Percentiles rank a stretch among this genome's conserved stretches.
Conservation (phyloP, 2,113 vertebrate genomes). For the Rhipidura dahli region DNA sequence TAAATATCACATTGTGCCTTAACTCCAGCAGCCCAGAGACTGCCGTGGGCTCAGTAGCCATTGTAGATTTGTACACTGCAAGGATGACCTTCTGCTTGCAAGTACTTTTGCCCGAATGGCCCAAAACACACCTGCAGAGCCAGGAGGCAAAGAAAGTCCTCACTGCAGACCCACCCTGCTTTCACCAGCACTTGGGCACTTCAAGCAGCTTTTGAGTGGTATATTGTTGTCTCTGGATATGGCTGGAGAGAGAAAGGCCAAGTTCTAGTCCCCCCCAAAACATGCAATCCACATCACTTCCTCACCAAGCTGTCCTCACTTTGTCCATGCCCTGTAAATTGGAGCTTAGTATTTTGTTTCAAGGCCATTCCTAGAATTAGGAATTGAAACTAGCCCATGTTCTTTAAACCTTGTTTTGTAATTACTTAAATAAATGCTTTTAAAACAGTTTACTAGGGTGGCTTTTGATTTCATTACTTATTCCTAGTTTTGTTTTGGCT, state of each 20-base stretch:
- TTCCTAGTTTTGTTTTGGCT: not conserved
- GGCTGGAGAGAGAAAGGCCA: not conserved
- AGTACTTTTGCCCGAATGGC: not conserved
- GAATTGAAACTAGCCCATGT: not conserved
- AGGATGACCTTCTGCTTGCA: not conserved
- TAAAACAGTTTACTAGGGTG: not conserved
- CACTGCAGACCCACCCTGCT: not conserved
- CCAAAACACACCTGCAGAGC: not conserved
- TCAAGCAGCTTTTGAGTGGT: not conserved
- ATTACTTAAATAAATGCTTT: not conserved
- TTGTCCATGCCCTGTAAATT: fast-evolving
- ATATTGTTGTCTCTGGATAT: not conserved
- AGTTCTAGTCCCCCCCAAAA: not conserved
- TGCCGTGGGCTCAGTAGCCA: not conserved
- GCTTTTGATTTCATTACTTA: not conserved
- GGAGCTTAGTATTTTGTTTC: not conserved
- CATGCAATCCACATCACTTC: not conserved
- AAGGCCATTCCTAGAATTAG: not conserved
- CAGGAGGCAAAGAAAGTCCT: not conserved
- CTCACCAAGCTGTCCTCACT: not conserved
- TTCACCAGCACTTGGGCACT: not conserved
- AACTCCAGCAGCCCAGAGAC: not conserved
- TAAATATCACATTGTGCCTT: not conserved
- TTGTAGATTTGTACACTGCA: not conserved
- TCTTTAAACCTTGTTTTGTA: not conserved